These are phyloP conservation scores for Coenobita brevimanus DNA, from an alignment of 1,140 invertebrate genomes.

Conservation along the genomic window DNA sequence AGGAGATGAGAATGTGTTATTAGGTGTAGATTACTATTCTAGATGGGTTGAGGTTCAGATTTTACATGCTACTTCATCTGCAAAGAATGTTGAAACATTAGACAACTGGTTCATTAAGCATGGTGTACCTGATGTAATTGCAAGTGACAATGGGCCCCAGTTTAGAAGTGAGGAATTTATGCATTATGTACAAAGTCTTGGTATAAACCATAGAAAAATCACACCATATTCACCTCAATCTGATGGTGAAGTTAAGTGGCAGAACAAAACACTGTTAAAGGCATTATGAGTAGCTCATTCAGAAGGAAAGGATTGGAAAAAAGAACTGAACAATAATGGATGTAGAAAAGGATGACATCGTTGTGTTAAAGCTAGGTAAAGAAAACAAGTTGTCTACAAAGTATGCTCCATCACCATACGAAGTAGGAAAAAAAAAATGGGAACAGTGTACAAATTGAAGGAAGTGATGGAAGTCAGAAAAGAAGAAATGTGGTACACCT, in stretches of 20 bases:
- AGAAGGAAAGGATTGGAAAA: background rate
- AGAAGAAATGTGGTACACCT: background rate
- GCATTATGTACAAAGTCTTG: background rate
- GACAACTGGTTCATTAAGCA: background rate
- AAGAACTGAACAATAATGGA: conserved; percentile 3
- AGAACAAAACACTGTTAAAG: background rate
- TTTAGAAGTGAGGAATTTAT: background rate
- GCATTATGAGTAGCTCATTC: too few species aligned
- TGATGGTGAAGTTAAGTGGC: background rate
- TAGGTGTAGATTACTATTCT: conserved; percentile 3
- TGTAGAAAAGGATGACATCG: background rate
- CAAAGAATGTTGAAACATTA: background rate
- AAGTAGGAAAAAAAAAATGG: background rate
- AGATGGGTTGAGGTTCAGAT: conserved; percentile 14
- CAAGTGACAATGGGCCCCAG: background rate
- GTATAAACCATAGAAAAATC: background rate
- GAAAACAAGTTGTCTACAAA: background rate
- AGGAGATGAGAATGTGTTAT: background rate
- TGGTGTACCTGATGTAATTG: background rate
- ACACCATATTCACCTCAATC: background rate
- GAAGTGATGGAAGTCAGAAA: background rate
- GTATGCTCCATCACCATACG: background rate
- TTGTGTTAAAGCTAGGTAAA: background rate
- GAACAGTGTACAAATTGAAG: background rate
- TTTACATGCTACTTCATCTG: background rate